These are phyloP conservation scores for Menura novaehollandiae DNA, from an alignment of 2,113 vertebrate genomes.

Conservation along the genomic window DNA sequence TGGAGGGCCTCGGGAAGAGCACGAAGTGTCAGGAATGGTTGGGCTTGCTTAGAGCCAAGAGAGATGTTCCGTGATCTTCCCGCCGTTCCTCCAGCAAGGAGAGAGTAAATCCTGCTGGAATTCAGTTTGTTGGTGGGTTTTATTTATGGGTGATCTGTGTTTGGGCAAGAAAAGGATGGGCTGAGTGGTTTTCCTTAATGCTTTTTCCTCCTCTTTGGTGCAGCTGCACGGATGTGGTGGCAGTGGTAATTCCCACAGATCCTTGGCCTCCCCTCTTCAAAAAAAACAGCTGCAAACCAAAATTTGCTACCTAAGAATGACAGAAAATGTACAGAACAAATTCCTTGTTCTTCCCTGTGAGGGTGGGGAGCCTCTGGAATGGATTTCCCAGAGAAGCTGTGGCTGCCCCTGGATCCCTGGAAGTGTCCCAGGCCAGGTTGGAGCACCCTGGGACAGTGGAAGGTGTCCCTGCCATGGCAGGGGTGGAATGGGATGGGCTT, in stretches of 20 bases:
- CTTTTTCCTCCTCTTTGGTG: neutral
- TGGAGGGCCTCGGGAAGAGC: neutral
- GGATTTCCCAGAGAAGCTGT: neutral
- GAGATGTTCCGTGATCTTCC: neutral
- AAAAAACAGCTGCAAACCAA: neutral
- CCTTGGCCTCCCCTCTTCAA: neutral
- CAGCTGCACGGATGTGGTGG: accelerated
- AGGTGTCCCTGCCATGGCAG: neutral
- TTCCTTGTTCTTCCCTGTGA: neutral
- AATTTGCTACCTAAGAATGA: neutral
- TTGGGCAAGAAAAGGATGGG: neutral
- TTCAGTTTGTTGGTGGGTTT: neutral
- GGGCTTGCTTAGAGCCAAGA: neutral
- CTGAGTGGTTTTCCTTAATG: neutral
- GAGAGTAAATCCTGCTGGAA: neutral
- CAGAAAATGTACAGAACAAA: neutral
- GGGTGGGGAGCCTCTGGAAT: neutral
- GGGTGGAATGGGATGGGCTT: too few relatives aligned
- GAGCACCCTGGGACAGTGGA: neutral
- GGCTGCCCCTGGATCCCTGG: neutral
- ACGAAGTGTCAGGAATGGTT: neutral
- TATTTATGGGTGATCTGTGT: neutral
- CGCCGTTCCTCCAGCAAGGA: neutral
- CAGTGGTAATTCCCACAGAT: neutral
- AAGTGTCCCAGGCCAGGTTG: neutral